Evolutionary conservation across 2,113 vertebrate species (phyloP).

Genomic region (Protobothrops mucrosquamatus): DNA sequence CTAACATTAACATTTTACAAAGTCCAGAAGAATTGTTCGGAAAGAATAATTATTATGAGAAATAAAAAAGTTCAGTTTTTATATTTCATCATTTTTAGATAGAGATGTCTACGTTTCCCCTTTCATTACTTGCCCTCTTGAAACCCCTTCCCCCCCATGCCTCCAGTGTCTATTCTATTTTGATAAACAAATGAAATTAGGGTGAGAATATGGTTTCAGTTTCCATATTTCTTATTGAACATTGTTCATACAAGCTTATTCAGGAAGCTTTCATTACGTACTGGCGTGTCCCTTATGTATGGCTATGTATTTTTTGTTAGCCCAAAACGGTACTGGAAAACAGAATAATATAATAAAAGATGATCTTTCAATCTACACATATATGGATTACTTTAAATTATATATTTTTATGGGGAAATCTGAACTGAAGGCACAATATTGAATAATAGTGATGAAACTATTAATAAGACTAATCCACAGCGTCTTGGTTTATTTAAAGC

Average conservation of each 20-base stretch:
- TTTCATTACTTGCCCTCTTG: not conserved
- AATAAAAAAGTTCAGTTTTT: not conserved
- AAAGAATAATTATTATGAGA: not conserved
- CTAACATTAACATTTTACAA: slow-evolving; percentile 13
- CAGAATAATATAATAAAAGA: slow-evolving; percentile 26
- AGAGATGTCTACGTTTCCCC: not conserved
- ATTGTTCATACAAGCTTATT: slow-evolving; percentile 45
- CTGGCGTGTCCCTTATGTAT: slow-evolving; percentile 32
- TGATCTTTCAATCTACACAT: slow-evolving; percentile 14
- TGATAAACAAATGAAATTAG: not conserved
- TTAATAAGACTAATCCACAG: not conserved
- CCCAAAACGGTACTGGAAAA: slow-evolving; percentile 34
- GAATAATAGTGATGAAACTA: not conserved
- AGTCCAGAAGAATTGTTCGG: not conserved
- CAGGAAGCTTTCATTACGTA: slow-evolving; percentile 13
- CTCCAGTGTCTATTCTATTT: not conserved
- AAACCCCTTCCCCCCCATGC: not conserved
- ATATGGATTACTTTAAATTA: not conserved
- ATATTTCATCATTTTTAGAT: slow-evolving; percentile 23
- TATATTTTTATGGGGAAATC: not conserved
- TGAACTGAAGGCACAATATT: not conserved
- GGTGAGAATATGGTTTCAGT: not conserved
- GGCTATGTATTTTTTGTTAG: slow-evolving; percentile 32
- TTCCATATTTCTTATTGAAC: slow-evolving; percentile 39
- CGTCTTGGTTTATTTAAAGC: not conserved